Percentiles rank a stretch among this genome's conserved stretches.
Conservation (phyloP, 2,113 vertebrate species). For the Datnioides undecimradiatus region DNA sequence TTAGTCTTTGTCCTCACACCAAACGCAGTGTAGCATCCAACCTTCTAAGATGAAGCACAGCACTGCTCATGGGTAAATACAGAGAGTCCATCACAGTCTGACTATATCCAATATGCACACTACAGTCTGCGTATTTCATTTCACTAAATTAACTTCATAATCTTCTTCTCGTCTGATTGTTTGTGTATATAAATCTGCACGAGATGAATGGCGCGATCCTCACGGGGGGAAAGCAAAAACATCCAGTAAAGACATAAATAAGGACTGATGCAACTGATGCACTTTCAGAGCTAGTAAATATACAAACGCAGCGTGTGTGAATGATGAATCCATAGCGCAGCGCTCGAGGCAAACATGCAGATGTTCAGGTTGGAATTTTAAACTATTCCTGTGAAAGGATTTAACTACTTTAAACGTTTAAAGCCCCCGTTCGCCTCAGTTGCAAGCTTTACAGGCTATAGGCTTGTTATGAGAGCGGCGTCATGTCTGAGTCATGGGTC, state of each 20-base stretch:
- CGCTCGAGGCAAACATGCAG: slow-evolving; percentile 33
- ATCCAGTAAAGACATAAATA: background rate
- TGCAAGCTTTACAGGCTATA: slow-evolving; percentile 41
- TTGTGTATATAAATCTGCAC: background rate
- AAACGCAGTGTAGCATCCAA: too few relatives aligned
- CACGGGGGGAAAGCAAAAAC: background rate
- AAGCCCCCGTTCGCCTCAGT: slow-evolving; percentile 33
- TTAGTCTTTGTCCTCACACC: too few relatives aligned
- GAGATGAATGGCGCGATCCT: background rate
- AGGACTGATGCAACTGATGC: background rate
- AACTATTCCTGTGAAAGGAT: slow-evolving; percentile 23
- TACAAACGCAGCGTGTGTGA: background rate
- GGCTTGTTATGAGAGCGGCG: slow-evolving; percentile 24
- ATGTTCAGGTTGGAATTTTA: slow-evolving; percentile 34
- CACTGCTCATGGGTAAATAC: too few relatives aligned
- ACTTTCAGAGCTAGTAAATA: background rate
- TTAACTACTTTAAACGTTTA: slow-evolving; percentile 50
- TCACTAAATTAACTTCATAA: too few relatives aligned
- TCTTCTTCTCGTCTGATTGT: too few relatives aligned
- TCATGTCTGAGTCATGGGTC: slow-evolving; percentile 42
- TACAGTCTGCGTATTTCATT: too few relatives aligned
- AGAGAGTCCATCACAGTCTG: too few relatives aligned
- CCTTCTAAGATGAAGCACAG: too few relatives aligned
- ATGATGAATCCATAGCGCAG: background rate
- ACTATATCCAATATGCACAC: too few relatives aligned